Evolutionary conservation across 2,888 invertebrate genomes (phyloP), one percentile per base, ranked within the genome.

Genomic region (Machimus rusticus): DNA sequence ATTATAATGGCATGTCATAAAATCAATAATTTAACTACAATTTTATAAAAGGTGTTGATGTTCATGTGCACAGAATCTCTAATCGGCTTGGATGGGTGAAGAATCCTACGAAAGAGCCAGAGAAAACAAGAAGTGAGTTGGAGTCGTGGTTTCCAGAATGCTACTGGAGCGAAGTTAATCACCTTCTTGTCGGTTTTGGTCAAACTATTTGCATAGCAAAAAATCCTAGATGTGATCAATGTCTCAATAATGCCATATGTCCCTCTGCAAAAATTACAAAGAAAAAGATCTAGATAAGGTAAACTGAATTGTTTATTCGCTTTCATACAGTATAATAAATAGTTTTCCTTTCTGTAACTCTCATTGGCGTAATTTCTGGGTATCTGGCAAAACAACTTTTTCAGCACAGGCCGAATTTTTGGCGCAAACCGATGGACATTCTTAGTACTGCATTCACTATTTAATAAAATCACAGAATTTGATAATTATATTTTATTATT

Each of bases 131-230:
- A 88, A 94, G 94, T 89, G 95, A 95, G 12, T 93, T 99, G 34
- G 97, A 99, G 93, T 94, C 94, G 12, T 99, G 99, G 98, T 92
- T 99, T 76, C 99, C 99, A 0, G 94, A 94, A 89, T 94, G 96
- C 2, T 92, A 96, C 12, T 99, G 99, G 99, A 94, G 94, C 89
- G 96, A 98, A 92, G 95, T 97, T 0, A 98, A 99, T 93, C 95
- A 96, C 90, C 93, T 99, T 2, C 93, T 99, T 89, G 99, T 99
- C 12, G 99, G 99, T 5, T 99, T 99, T 93, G 99, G 99, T 0
- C 99, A 99, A 93, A 97, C 97, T 86, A 95, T 96, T 88, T 99
- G 99, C 92, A 93, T 95, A 86, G 97, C 99, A 0, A 92, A 96
- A 0, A 94, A 94, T 79, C 99, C 99, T 0, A 95, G 95, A 89